Base-by-base conservation (phyloP, 2,797 vertebrate species). In the Oreochromis mossambicus region DNA sequence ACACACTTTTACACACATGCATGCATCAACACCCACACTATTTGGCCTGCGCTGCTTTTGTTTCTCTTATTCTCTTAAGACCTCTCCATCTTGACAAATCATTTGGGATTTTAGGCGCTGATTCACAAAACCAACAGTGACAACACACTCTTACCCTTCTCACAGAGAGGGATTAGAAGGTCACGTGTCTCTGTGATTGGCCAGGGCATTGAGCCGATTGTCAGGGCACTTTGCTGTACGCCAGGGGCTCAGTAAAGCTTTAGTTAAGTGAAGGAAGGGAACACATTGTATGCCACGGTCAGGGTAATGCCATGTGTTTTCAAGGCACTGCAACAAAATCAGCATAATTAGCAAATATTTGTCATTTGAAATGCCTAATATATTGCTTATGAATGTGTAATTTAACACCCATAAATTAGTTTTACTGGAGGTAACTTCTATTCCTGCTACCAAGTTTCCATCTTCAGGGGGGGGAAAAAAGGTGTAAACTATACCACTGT, bases 71-170 rank as follows among this genome's bases (percentile, higher is more conserved):
- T 97, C 95, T 95, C 93, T 92, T 86, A 89, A 95, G 94, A 96
- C 96, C 96, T 98, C 96, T 98, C 96, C 96, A 96, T 97, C 96
- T 96, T 95, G 96, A 96, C 96, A 97, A 98, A 97, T 98, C 97
- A 97, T 96, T 96, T 92, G 95, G 97, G 98, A 97, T 98, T 98
- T 97, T 93, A 96, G 93, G 91, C 94, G 90, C 94, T 94, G 81
- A 97, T 98, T 97, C 97, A 97, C 95, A 97, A 98, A 98, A 97
- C 96, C 96, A 97, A 97, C 96, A 98, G 96, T 96, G 95, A 97
- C 97, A 97, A 97, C 96, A 96, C 94, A 96, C 96, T 96, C 97
- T 97, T 96, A 95, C 95, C 95, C 96, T 95, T 95, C 96, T 96
- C 95, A 97, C 96, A 97, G 97, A 98, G 97, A 96, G 95, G 97